Base-by-base conservation (phyloP, 2,888 invertebrate genomes). In the Gastracanthus pulcherrimus region DNA sequence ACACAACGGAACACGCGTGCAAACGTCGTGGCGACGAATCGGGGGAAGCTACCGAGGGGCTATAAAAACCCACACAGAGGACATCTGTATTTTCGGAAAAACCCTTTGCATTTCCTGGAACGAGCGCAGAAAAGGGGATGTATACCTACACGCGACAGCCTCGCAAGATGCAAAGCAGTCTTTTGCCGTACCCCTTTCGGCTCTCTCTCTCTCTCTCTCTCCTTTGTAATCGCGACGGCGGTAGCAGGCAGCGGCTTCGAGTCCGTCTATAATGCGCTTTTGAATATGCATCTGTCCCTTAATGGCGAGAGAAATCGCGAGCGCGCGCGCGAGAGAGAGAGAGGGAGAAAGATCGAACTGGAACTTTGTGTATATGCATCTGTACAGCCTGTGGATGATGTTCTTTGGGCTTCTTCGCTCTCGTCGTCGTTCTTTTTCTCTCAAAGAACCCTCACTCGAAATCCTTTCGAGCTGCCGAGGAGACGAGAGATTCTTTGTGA, bases 81-180 rank as follows among this genome's bases (percentile, higher is more conserved):
- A 76, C 81, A 81, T 81, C 81, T 81, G 36, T 88, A 88, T 89
- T 88, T 87, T 85, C 81, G 84, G 79, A 85, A 86, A 83, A 86
- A 81, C 79, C 85, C 85, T 84, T 85, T 86, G 87, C 86, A 87
- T 87, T 86, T 82, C 84, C 78, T 83, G 85, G 83, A 85, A 86
- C 86, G 87, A 87, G 87, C 88, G 87, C 86, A 86, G 81, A 87
- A 87, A 86, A 86, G 86, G 86, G 55, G n/a, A n/a, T n/a, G 60
- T 41, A 29, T 26, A 13, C 13, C 60, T 11, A 45, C 26, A 26
- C 26, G 58, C 58, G 13, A 55, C 19, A 19, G 51, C 19, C 16
- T 34, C 67, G 66, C 60, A 82, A 82, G 82, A 82, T 82, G 82
- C 79, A 82, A 82, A 82, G 71, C 66, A 75, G 70, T 45, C 48